Base-by-base conservation (phyloP, 1,140 invertebrate species). In the Drosophila cardini region DNA sequence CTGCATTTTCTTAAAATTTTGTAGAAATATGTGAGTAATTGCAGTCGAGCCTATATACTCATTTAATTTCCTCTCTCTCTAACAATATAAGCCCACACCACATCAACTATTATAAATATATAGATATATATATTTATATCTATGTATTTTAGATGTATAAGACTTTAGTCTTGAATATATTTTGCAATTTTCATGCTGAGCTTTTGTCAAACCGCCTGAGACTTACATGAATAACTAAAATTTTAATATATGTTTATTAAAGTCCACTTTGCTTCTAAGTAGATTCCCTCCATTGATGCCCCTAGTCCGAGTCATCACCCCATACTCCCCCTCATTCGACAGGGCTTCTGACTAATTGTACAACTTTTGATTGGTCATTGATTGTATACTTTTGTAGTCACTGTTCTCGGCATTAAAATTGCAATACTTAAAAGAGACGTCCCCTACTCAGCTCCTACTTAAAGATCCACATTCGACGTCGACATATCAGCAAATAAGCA, bases 191-290 rank as follows among this genome's bases (percentile, higher is more conserved):
- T 71, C 67, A 46, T 69, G 64, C 64, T 67, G 72, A 9, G 64
- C 77, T 71, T 74, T 80, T 84, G 81, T 84, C 81, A 85, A 85
- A 53, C 62, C 80, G 62, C 61, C 45, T 48, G 72, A 89, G 83
- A 84, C 75, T 90, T 89, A 87, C 84, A 87, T 87, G 82, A 89
- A 87, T 87, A 87, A 89, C 80, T 89, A 89, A 83, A 87, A 87
- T 87, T 87, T 87, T 87, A 87, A 87, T 87, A 87, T 89, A 89
- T 89, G 84, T 89, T 87, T 84, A 87, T 87, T 89, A 87, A 80
- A 80, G 79, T 69, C 48, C 56, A 48, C 56, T 72, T 53, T 36
- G 18, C 72, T 87, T 72, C 60, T 86, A 86, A 87, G 83, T 75
- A 87, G 76, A 26, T 26, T 26, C 21, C 48, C 57, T 36, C 21